phyloP scores from a whole-genome alignment of 2,888 invertebrate genomes.

The Pristionchus entomophagus region DNA sequence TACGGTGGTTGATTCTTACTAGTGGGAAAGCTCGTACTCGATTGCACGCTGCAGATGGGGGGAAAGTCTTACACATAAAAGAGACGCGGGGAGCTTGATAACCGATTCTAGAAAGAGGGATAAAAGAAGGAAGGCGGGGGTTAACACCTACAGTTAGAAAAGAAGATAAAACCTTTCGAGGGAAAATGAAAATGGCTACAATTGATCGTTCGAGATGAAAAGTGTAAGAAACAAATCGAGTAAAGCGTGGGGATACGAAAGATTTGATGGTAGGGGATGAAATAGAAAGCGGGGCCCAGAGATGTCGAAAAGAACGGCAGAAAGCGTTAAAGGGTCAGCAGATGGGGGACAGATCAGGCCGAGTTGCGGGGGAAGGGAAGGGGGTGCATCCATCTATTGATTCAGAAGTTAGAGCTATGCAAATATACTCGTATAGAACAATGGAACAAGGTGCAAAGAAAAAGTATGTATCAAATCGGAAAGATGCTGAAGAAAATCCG shows the following conservation, averaged over 20 bases:
- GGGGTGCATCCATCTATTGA: not conserved
- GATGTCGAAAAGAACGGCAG: not conserved
- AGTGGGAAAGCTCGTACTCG: not conserved
- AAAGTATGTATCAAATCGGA: not conserved
- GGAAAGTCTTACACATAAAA: not conserved
- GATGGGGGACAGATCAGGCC: not conserved
- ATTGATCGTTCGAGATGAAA: not conserved
- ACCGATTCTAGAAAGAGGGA: not conserved
- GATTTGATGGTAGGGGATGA: not conserved
- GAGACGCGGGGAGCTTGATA: not conserved
- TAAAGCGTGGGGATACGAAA: not conserved
- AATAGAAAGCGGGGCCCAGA: not conserved
- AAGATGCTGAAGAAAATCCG: not conserved
- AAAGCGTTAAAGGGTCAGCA: not conserved
- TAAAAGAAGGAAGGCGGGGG: not conserved
- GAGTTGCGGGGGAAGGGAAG: not conserved
- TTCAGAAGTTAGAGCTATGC: not conserved
- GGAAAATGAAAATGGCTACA: not conserved
- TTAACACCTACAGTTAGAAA: not conserved
- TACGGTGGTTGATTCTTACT: not conserved
- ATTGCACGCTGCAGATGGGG: not conserved
- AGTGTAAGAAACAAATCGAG: not conserved
- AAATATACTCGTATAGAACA: conserved; percentile 15
- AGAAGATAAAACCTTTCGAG: not conserved
- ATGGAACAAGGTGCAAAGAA: not conserved